A percentile compares a stretch with the other conserved stretches of the same genome.
Evolutionary conservation across 2,888 invertebrate genomes (phyloP).

Genomic region (Eilema griseolum): DNA sequence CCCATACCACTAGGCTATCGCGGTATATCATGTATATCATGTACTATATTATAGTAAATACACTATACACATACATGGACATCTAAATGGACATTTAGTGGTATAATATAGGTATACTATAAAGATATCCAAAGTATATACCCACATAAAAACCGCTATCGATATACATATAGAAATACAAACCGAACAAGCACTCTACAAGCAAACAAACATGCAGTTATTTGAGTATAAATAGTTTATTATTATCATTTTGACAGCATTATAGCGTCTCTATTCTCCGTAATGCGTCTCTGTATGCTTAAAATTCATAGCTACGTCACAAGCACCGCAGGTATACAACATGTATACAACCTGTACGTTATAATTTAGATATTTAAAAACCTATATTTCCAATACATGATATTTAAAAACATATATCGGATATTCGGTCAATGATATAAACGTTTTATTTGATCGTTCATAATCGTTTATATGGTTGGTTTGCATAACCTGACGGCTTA

Average conservation of each 20-base stretch:
- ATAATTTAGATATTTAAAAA: conserved; percentile 53
- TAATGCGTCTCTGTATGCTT: conserved; percentile 29
- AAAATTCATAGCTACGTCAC: conserved; percentile 49
- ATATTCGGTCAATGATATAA: conserved; percentile 28
- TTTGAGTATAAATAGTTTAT: conserved; percentile 43
- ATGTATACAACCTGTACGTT: conserved; percentile 35
- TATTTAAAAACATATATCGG: conserved; percentile 43
- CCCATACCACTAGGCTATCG: too few relatives aligned
- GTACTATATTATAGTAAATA: not conserved
- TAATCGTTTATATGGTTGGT: conserved; percentile 10
- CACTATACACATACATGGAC: not conserved
- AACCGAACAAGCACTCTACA: not conserved
- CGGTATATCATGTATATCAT: too few relatives aligned
- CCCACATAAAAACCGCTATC: not conserved
- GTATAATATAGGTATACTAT: not conserved
- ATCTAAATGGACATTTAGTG: not conserved
- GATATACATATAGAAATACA: not conserved
- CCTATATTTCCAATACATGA: conserved; percentile 28
- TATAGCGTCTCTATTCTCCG: conserved; percentile 36
- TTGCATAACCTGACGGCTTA: conserved; percentile 11
- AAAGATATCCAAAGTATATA: not conserved
- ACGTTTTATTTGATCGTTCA: conserved; percentile 17
- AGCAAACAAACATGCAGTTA: conserved; percentile 24
- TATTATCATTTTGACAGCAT: conserved; percentile 50
- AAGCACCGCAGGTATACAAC: conserved; percentile 38